phyloP scores from a whole-genome alignment of 1,140 invertebrate species.

The Cardiocondyla obscurior region DNA sequence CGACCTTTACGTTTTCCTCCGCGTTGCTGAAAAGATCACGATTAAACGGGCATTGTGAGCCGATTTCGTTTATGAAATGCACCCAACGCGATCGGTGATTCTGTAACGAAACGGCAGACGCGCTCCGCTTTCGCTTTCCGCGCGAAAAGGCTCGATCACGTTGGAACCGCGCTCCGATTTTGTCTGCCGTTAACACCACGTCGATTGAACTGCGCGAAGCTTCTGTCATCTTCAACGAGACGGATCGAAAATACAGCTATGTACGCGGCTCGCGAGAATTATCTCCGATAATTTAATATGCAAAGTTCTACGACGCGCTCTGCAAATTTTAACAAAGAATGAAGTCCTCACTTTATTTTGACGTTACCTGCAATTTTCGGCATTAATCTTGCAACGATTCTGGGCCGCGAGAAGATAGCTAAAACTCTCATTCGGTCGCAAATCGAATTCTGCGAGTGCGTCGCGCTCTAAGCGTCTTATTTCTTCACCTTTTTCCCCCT shows the following conservation, averaged over 20 bases:
- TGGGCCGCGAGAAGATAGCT: no score
- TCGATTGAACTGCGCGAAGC: no score
- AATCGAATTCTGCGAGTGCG: neutral
- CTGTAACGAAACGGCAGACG: slow-evolving; percentile 14
- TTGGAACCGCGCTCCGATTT: neutral
- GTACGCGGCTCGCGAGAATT: no score
- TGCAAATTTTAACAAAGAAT: neutral
- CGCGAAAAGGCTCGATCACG: slow-evolving; percentile 20
- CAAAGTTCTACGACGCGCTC: no score
- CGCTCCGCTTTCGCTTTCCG: slow-evolving; percentile 51
- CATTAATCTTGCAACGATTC: no score
- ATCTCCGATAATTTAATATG: no score
- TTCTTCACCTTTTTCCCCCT: neutral
- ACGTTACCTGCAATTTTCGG: neutral
- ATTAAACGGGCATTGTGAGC: slow-evolving; percentile 31
- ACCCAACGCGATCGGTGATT: neutral
- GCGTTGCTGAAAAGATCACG: slow-evolving; percentile 40
- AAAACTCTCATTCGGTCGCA: neutral
- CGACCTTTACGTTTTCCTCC: slow-evolving; percentile 59
- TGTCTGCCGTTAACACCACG: neutral
- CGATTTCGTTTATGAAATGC: slow-evolving; percentile 38
- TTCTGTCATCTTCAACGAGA: neutral
- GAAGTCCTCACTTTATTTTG: neutral
- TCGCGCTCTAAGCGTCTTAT: neutral
- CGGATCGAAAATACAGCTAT: no score